Percentiles rank a stretch among this genome's conserved stretches.
phyloP scores from a whole-genome alignment of 2,797 vertebrate genomes.

The Uromys caudimaculatus region DNA sequence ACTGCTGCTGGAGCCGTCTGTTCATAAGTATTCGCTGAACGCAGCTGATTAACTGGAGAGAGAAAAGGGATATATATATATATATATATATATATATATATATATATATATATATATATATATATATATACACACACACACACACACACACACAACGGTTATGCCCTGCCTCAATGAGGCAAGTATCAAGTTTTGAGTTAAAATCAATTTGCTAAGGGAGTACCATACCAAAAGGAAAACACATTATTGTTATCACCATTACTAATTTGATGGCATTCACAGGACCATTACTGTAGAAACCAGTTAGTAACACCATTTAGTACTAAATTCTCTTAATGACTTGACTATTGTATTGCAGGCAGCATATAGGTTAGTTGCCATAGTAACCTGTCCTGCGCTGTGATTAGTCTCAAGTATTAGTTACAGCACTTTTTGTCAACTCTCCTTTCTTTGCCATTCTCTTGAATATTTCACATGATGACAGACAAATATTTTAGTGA shows the following conservation, averaged over 20 bases:
- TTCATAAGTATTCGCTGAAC: slow-evolving; percentile 98
- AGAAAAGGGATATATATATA: slow-evolving; percentile 74
- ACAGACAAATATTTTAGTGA: slow-evolving; percentile 72
- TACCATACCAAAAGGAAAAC: slow-evolving; percentile 81
- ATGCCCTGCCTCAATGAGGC: background rate
- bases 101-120: too few species aligned
- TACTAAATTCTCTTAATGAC: slow-evolving; percentile 77
- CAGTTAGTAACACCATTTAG: slow-evolving; percentile 80
- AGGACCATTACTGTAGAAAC: slow-evolving; percentile 81
- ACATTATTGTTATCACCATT: slow-evolving; percentile 84
- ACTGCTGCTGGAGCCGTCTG: slow-evolving; percentile 96
- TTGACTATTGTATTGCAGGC: slow-evolving; percentile 77
- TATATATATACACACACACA: too few species aligned
- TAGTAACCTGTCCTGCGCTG: slow-evolving; percentile 48
- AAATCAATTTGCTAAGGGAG: slow-evolving; percentile 81
- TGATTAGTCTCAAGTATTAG: slow-evolving; percentile 82
- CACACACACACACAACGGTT: too few species aligned
- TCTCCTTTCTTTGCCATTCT: slow-evolving; percentile 76
- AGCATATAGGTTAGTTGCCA: slow-evolving; percentile 68
- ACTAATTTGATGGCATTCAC: slow-evolving; percentile 84
- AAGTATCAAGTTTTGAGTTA: slow-evolving; percentile 75
- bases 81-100: too few species aligned
- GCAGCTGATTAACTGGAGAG: slow-evolving; percentile 94
- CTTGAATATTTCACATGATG: slow-evolving; percentile 69
- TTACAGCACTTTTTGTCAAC: slow-evolving; percentile 78